Evolutionary conservation across 2,113 vertebrate species (phyloP).

Genomic region (Tragelaphus scriptus): DNA sequence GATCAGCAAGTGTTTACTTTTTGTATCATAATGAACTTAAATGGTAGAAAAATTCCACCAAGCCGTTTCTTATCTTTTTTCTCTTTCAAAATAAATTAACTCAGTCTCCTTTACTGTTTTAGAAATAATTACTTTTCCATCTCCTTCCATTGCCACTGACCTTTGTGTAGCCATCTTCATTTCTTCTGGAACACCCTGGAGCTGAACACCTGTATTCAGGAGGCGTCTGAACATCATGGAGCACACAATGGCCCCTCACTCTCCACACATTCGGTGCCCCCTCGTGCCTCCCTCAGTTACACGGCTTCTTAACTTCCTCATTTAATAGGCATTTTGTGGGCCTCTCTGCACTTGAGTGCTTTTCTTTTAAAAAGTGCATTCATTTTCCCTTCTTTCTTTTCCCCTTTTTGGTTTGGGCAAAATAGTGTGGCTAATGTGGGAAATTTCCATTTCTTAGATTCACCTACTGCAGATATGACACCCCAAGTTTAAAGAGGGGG

Average conservation of each 20-base stretch:
- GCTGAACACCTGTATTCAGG: background rate
- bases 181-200: background rate
- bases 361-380: background rate
- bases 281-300: background rate
- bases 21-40: background rate
- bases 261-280: background rate
- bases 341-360: background rate
- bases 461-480: background rate
- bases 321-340: background rate
- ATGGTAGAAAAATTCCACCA: background rate
- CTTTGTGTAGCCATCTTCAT: background rate
- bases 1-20: background rate
- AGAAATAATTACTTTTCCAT: background rate
- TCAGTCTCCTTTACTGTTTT: background rate
- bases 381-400: background rate
- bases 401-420: background rate
- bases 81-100: background rate
- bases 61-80: background rate
- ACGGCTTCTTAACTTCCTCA: background rate
- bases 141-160: background rate
- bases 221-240: rapidly evolving
- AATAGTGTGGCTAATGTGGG: background rate
- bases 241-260: background rate
- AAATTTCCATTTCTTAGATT: background rate
- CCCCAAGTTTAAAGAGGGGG: background rate